Evolutionary conservation across 2,888 invertebrate species (phyloP), one percentile per base, ranked within the genome.

Genomic region (Nephrotoma flavescens): DNA sequence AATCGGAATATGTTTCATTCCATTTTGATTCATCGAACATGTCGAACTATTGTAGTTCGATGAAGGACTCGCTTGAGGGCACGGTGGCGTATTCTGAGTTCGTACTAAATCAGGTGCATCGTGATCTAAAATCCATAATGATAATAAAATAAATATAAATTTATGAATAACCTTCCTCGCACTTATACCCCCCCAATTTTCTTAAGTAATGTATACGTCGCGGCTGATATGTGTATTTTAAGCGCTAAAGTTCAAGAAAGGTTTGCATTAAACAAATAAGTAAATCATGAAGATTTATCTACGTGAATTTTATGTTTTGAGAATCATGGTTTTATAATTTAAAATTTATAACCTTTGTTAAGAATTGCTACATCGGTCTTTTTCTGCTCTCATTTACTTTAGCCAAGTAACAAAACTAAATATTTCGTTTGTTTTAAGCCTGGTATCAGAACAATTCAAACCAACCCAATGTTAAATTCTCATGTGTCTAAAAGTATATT

Each of bases 151-250:
- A 19, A 86, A 15, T 6, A 42, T n/a, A 12, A 41, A 31, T 42
- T 15, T 31, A 19, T 6, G 19, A 85, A 85, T 19, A 44, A 57
- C 96, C 92, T 89, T 96, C 96, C 89, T 95, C 94, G 88, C 95
- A 95, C 86, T 93, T 92, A 90, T 95, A 96, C n/a, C 0, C 96
- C 96, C 0, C 96, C 96, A 9, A 95, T 92, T 88, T 94, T 93
- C 88, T 95, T 94, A 52, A 96, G 91, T 84, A 96, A 92, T 86
- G 91, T 90, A 89, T 94, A 94, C 0, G 96, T 96, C 86, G 93
- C 94, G 88, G 95, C 93, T 86, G 96, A 96, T 90, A 96, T 93
- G 91, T 96, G 96, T 87, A 96, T 95, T 90, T 93, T 93, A 89
- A 96, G 94, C 0, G 96, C 94, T 88, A n/a, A 19, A 19, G 19